A percentile compares a stretch with the other conserved stretches of the same genome.
Evolutionary conservation across 2,113 vertebrate species (phyloP).

Genomic region (Deroptyus accipitrinus): DNA sequence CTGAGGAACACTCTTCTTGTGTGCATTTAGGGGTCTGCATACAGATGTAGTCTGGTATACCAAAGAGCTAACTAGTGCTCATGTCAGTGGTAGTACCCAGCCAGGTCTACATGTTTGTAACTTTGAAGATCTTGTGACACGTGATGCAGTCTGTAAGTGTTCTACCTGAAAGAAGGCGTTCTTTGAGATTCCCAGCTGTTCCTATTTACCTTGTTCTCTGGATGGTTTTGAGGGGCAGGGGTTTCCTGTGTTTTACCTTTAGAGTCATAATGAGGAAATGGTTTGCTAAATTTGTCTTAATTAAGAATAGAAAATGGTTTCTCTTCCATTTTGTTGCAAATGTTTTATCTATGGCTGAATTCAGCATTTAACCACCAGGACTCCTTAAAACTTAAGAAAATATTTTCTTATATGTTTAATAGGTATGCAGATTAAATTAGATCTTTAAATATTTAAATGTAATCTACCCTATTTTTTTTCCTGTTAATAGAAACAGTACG

Average conservation of each 20-base stretch:
- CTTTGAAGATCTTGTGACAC: neutral
- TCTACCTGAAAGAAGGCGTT: neutral
- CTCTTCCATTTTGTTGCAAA: neutral
- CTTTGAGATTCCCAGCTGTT: neutral
- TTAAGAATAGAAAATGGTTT: neutral
- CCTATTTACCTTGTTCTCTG: neutral
- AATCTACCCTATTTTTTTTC: neutral
- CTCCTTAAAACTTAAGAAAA: neutral
- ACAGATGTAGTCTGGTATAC: neutral
- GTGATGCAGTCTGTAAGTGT: neutral
- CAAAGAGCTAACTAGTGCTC: neutral
- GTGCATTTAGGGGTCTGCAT: accelerated
- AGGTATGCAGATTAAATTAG: neutral
- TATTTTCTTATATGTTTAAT: neutral
- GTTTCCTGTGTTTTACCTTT: neutral
- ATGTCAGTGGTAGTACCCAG: neutral
- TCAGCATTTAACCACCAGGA: neutral
- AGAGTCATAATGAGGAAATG: neutral
- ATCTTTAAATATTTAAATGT: neutral
- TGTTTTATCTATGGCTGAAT: neutral
- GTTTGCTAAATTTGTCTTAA: neutral
- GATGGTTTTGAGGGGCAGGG: neutral
- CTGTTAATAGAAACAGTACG: slow-evolving; percentile 82
- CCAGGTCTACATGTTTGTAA: neutral
- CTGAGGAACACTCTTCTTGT: accelerated